A percentile compares a stretch with the other conserved stretches of the same genome.
phyloP scores from a whole-genome alignment of 2,797 vertebrate species.

The Smutsia temminckii region DNA sequence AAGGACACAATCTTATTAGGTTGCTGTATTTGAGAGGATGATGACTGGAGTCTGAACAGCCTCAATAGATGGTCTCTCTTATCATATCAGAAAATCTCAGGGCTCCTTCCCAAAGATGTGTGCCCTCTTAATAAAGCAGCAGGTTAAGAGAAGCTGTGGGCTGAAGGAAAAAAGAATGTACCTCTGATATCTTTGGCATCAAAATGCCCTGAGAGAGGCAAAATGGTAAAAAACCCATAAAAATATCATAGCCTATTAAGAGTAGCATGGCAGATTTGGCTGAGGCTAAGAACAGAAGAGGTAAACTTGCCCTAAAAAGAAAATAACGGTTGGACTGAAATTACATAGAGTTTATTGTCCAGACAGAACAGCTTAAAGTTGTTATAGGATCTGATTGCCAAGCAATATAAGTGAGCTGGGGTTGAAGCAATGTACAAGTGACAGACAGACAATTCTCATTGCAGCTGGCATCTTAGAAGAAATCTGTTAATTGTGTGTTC shows the following conservation, averaged over 20 bases:
- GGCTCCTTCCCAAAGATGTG: constrained; percentile 23
- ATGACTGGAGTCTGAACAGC: background rate
- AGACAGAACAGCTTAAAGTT: background rate
- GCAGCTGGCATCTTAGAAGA: constrained; percentile 46
- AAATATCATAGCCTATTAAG: constrained; percentile 34
- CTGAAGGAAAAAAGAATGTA: constrained; percentile 5
- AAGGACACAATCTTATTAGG: background rate
- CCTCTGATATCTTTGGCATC: constrained; percentile 51
- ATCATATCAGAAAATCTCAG: constrained; percentile 49
- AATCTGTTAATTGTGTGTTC: constrained; percentile 12
- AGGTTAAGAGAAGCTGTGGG: background rate
- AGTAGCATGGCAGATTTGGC: background rate
- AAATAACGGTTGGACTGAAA: background rate
- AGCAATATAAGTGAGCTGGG: background rate
- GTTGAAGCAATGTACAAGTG: background rate
- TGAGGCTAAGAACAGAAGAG: background rate
- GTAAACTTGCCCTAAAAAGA: background rate
- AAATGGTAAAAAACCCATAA: constrained; percentile 27
- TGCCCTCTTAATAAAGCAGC: constrained; percentile 7
- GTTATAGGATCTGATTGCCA: background rate
- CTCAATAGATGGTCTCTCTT: background rate
- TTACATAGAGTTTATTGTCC: background rate
- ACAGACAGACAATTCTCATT: constrained; percentile 30
- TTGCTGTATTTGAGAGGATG: background rate
- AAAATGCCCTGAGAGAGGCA: constrained; percentile 26